Evolutionary conservation across 1,140 invertebrate genomes (phyloP).

Genomic region (Tetramorium parvispinum): DNA sequence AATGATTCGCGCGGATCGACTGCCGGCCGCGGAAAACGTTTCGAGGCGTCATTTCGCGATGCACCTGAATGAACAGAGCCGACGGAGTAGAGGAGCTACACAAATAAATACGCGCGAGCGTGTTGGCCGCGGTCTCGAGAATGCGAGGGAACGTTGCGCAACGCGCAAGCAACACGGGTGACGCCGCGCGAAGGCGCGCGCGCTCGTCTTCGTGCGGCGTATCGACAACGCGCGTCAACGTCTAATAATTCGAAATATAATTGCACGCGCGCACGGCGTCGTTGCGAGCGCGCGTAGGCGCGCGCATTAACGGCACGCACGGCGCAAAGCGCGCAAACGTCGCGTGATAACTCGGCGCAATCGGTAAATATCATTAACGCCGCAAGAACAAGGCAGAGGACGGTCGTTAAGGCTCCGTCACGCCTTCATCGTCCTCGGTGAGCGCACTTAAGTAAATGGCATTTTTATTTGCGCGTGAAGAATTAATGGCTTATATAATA

Average conservation of each 20-base stretch:
- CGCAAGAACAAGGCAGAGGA: neutral
- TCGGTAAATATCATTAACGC: constrained; percentile 1
- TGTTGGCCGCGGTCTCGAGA: neutral
- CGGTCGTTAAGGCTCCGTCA: constrained; percentile 28
- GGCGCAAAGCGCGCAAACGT: neutral
- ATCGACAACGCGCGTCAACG: neutral
- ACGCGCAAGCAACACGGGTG: neutral
- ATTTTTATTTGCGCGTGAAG: constrained; percentile 30
- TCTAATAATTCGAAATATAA: constrained; percentile 9
- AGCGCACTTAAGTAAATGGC: neutral
- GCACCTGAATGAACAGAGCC: constrained; percentile 49
- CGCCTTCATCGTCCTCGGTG: neutral
- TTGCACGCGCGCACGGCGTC: neutral
- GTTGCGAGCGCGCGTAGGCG: neutral
- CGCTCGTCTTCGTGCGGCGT: neutral
- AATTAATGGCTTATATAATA: constrained; percentile 43
- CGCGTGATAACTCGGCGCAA: neutral
- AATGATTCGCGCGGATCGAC: constrained; percentile 50
- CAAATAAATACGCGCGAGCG: neutral
- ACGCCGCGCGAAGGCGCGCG: too few relatives aligned
- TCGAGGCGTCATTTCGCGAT: constrained; percentile 32
- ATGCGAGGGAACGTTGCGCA: constrained; percentile 22
- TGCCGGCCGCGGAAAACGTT: constrained; percentile 44
- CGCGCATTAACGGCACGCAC: neutral
- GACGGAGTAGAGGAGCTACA: neutral